Evolutionary conservation across 2,797 vertebrate species (phyloP).

Genomic region (Propithecus deckenii): DNA sequence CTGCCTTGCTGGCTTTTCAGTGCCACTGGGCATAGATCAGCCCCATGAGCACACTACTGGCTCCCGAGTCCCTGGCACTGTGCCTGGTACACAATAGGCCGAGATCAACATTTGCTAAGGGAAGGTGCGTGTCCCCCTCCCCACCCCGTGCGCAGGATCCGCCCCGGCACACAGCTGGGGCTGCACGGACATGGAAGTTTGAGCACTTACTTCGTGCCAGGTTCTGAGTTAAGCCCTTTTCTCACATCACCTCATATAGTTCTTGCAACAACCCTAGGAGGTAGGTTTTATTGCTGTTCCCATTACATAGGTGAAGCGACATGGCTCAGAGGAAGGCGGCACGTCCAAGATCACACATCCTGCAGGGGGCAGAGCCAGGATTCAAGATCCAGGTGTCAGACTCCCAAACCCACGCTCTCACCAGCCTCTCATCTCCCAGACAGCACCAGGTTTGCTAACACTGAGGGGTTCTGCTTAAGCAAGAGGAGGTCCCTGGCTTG

Average conservation of each 20-base stretch:
- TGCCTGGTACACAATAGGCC: background rate
- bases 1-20: background rate
- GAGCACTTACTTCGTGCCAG: background rate
- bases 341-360: background rate
- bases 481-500: background rate
- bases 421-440: background rate
- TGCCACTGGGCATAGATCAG: background rate
- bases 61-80: background rate
- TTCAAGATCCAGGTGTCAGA: background rate
- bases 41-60: background rate
- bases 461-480: background rate
- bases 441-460: background rate
- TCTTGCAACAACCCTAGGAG: background rate
- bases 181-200: rapidly evolving
- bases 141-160: background rate
- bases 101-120: background rate
- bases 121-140: rapidly evolving
- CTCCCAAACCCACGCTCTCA: background rate
- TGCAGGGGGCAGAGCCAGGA: background rate
- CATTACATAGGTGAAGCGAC: background rate
- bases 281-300: background rate
- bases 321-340: rapidly evolving
- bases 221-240: background rate
- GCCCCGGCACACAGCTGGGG: background rate
- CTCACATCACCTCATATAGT: background rate